phyloP scores from a whole-genome alignment of 2,888 invertebrate species.

The Conomelus anceps region DNA sequence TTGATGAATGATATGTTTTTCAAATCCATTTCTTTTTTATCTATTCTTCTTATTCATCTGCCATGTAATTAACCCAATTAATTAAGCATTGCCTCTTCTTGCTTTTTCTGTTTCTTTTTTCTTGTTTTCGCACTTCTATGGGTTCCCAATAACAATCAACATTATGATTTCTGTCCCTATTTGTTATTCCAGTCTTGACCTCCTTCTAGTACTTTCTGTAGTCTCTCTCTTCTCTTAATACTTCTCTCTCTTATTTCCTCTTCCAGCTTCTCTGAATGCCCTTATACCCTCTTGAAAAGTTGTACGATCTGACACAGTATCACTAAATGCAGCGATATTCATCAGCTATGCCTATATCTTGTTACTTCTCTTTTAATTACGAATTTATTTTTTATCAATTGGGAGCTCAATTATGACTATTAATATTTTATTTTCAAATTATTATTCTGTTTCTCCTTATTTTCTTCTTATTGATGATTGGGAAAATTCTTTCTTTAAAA shows the following conservation, averaged over 20 bases:
- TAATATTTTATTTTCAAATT: too few species aligned
- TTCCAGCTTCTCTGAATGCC: neutral
- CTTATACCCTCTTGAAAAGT: neutral
- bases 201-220: neutral
- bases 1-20: too few species aligned
- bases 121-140: neutral
- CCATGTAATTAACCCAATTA: neutral
- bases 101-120: neutral
- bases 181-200: neutral
- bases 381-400: too few species aligned
- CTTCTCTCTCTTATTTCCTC: neutral
- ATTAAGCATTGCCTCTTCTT: neutral
- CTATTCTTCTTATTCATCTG: too few species aligned
- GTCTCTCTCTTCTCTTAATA: neutral
- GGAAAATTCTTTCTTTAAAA: too few species aligned
- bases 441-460: too few species aligned
- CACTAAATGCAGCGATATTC: too few species aligned
- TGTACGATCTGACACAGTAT: neutral
- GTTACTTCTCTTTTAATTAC: too few species aligned
- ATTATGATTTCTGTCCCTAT: neutral
- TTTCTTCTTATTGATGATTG: too few species aligned
- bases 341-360: too few species aligned
- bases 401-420: too few species aligned
- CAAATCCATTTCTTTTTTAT: neutral
- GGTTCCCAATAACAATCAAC: neutral